phyloP scores from a whole-genome alignment of 1,140 invertebrate genomes.

The Drosophila yakuba region DNA sequence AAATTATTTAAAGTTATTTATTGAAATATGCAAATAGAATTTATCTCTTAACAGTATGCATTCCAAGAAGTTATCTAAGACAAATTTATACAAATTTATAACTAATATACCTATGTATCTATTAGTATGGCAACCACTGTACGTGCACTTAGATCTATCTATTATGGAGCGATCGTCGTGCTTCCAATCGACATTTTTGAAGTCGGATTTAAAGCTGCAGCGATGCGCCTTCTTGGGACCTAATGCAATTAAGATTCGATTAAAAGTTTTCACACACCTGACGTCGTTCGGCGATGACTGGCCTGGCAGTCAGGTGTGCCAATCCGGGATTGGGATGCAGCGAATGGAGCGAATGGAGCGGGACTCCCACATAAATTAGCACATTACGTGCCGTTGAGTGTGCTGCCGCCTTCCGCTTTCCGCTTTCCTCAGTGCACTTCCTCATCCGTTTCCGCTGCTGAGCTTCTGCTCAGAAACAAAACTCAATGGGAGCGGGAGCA shows the following conservation, averaged over 20 bases:
- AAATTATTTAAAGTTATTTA: too few species aligned
- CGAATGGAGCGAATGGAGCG: not conserved
- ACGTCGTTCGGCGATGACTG: not conserved
- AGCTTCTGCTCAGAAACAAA: not conserved
- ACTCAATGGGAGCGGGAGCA: slow-evolving; percentile 2
- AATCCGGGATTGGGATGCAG: not conserved
- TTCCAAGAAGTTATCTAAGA: too few species aligned
- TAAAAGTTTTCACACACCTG: slow-evolving; percentile 75
- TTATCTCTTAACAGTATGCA: too few species aligned
- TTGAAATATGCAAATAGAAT: too few species aligned
- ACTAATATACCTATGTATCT: not conserved
- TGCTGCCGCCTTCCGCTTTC: slow-evolving; percentile 35
- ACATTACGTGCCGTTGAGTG: slow-evolving; percentile 33
- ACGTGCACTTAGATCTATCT: slow-evolving; percentile 15
- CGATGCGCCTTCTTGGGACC: slow-evolving; percentile 61
- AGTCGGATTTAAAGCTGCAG: slow-evolving; percentile 31
- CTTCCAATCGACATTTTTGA: slow-evolving; percentile 30
- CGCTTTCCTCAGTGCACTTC: slow-evolving; percentile 46
- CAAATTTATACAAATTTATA: too few species aligned
- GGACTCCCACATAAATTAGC: slow-evolving; percentile 78
- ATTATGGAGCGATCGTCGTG: slow-evolving; percentile 34
- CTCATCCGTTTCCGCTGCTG: slow-evolving; percentile 46
- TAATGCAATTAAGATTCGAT: slow-evolving; percentile 74
- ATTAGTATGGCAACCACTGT: slow-evolving; percentile 8
- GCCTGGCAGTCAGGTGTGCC: slow-evolving; percentile 1